Conservation (phyloP, 1,140 invertebrate genomes). For the Metaphire vulgaris region DNA sequence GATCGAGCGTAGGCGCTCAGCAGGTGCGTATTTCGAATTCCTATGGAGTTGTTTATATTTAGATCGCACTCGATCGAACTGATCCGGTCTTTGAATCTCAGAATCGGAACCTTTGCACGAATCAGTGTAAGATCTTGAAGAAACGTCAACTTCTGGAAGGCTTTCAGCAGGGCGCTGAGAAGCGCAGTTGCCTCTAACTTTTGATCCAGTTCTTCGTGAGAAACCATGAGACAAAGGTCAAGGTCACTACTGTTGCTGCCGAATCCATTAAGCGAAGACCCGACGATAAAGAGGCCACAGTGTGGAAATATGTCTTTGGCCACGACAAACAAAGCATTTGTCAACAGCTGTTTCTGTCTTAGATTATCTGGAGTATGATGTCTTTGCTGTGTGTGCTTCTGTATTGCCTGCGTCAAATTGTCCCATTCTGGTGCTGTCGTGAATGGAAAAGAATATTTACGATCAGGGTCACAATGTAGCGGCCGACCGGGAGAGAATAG, state of each 20-base stretch:
- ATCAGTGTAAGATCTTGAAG: conserved; percentile 71
- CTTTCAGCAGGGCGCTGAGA: conserved; percentile 61
- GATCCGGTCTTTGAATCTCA: conserved; percentile 71
- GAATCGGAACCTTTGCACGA: conserved; percentile 85
- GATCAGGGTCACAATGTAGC: too few relatives aligned
- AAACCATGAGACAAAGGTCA: conserved; percentile 86
- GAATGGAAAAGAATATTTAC: too few relatives aligned
- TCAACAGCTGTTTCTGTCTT: too few relatives aligned
- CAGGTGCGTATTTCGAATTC: conserved; percentile 89
- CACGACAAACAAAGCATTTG: too few relatives aligned
- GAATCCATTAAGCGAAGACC: conserved; percentile 93
- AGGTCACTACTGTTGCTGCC: conserved; percentile 83
- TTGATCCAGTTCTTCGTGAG: conserved; percentile 62
- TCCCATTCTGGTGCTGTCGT: too few relatives aligned
- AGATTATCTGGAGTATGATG: too few relatives aligned
- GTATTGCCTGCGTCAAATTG: too few relatives aligned
- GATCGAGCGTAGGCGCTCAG: conserved; percentile 76
- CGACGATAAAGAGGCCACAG: conserved; percentile 79
- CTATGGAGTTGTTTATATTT: conserved; percentile 92
- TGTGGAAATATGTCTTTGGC: too few relatives aligned
- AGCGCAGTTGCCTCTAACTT: conserved; percentile 65
- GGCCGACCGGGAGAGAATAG: too few relatives aligned
- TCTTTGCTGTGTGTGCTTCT: too few relatives aligned
- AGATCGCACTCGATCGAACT: conserved; percentile 77
- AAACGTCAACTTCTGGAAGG: conserved; percentile 55